Evolutionary conservation across 2,888 invertebrate genomes (phyloP), one percentile per base, ranked within the genome.

Genomic region (Ophion costatus): DNA sequence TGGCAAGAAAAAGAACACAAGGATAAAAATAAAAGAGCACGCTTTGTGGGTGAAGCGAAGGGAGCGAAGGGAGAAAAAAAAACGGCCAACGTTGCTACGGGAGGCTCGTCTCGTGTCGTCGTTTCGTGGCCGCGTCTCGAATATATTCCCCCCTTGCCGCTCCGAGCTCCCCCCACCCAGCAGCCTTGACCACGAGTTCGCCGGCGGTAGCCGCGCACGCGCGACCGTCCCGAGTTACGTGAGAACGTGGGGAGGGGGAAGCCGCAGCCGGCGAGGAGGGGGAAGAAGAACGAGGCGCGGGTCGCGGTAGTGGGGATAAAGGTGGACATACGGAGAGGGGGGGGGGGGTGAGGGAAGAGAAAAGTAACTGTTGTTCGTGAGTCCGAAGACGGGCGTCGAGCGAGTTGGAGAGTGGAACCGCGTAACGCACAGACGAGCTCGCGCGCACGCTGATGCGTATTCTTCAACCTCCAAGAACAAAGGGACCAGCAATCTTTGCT

Each of bases 331-430:
- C 45, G 69, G 11, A 20, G 24, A 51, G 69, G 24, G 20, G 66
- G 38, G 66, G 20, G 38, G 38, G 20, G 66, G 33, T 66, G 42
- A 20, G 11, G 38, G 38, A 45, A 22, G 45, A 45, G 69, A 51
- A 70, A 70, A 70, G 51, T 70, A 70, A 73, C 79, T 71, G 64
- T 66, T 74, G 59, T 29, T 56, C 71, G 63, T 22, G 42, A 69
- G n/a, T 63, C 33, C 22, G 61, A 69, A 51, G 45, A 69, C 75
- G 6, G 6, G 14, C 69, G 24, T 24, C 51, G 69, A 22, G 45
- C 22, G 17, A 14, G 9, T 45, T 10, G 45, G 45, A 45, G 45
- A 11, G 2, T 45, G 45, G 2, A 45, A 45, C 2, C 45, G 14
- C 45, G 45, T 45, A 45, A 45, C 45, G 45, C 45, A 69, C 17